phyloP scores from a whole-genome alignment of 2,888 invertebrate genomes.

The Ceraclea dissimilis region DNA sequence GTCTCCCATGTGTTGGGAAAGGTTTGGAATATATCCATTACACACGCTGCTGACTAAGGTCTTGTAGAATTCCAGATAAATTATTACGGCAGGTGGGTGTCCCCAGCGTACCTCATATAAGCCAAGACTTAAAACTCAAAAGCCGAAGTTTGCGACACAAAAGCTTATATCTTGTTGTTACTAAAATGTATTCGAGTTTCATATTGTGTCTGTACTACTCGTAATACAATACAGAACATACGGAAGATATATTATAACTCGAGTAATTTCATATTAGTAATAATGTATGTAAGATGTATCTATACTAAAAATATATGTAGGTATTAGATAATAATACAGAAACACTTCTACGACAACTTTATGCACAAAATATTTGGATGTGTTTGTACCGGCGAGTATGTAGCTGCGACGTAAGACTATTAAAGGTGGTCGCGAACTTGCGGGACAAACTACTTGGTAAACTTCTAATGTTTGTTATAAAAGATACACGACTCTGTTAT shows the following conservation, averaged over 20 bases:
- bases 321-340: too few relatives aligned
- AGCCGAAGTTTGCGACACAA: constrained; percentile 17
- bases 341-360: too few relatives aligned
- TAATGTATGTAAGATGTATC: too few relatives aligned
- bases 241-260: too few relatives aligned
- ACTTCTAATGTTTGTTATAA: neutral
- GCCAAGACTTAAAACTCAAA: constrained; percentile 13
- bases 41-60: neutral
- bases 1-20: too few relatives aligned
- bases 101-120: constrained; percentile 5
- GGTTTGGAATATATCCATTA: neutral
- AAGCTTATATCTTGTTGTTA: constrained; percentile 15
- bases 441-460: neutral
- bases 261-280: too few relatives aligned
- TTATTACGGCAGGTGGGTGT: constrained; percentile 6
- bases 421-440: neutral
- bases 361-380: too few relatives aligned
- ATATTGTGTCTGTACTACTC: neutral
- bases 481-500: neutral
- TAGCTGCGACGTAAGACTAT: neutral
- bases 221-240: neutral
- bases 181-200: too few relatives aligned
- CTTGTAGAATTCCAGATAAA: constrained; percentile 9
- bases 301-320: too few relatives aligned
- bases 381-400: too few relatives aligned